Conservation (phyloP, 2,797 vertebrate genomes). For the Siniperca obscura region DNA sequence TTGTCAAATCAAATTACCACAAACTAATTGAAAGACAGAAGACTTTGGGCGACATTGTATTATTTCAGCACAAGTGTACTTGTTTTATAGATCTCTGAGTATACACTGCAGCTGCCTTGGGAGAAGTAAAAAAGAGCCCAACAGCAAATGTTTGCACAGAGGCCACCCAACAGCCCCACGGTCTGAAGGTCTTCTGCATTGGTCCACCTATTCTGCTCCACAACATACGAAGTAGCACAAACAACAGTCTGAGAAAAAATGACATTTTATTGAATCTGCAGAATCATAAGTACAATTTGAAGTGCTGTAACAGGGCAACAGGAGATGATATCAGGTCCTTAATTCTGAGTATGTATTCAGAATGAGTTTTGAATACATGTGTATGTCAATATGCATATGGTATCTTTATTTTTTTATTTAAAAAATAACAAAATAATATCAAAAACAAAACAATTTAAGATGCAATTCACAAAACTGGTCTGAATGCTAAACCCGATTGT, state of each 20-base stretch:
- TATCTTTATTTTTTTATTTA: slow-evolving; percentile 68
- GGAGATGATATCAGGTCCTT: slow-evolving; percentile 83
- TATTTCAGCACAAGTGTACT: background rate
- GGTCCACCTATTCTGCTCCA: background rate
- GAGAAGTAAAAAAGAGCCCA: too few relatives aligned
- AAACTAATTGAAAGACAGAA: background rate
- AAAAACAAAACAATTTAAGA: slow-evolving; percentile 77
- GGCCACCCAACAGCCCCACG: background rate
- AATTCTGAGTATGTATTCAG: slow-evolving; percentile 72
- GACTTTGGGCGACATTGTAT: background rate
- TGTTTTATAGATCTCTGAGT: background rate
- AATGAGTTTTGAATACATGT: slow-evolving; percentile 68
- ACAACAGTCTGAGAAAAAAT: slow-evolving; percentile 82
- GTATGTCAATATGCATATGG: slow-evolving; percentile 79
- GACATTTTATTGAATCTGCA: slow-evolving; percentile 87
- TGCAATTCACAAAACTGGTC: slow-evolving; percentile 80
- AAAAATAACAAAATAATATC: slow-evolving; percentile 80
- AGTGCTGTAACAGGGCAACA: slow-evolving; percentile 84
- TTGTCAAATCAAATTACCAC: background rate
- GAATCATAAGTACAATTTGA: slow-evolving; percentile 86
- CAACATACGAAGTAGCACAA: background rate
- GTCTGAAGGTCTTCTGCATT: background rate
- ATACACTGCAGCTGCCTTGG: background rate
- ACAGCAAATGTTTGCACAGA: background rate
- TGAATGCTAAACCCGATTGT: slow-evolving; percentile 75